phyloP scores from a whole-genome alignment of 2,888 invertebrate genomes.

The Euplagia quadripunctaria region DNA sequence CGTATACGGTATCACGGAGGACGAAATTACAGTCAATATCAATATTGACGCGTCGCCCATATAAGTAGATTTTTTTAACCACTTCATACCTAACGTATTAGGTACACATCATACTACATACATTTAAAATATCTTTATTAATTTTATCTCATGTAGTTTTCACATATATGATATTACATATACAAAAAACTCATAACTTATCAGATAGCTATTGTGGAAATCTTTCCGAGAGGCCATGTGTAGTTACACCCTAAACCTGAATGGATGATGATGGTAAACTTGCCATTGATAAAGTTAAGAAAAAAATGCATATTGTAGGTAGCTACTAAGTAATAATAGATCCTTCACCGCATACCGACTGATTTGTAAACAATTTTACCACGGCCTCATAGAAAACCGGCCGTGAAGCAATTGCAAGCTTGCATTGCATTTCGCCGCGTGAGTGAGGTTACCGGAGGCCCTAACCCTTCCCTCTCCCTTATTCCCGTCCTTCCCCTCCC shows the following conservation, averaged over 20 bases:
- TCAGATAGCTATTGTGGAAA: not conserved
- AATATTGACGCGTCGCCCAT: constrained; percentile 5
- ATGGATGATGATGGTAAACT: too few species aligned
- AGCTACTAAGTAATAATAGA: not conserved
- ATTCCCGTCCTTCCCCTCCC: too few species aligned
- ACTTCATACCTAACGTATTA: not conserved
- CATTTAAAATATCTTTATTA: not conserved
- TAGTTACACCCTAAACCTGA: not conserved
- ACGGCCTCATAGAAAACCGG: too few species aligned
- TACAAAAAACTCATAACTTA: too few species aligned
- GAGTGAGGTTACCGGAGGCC: too few species aligned
- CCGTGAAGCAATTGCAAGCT: too few species aligned
- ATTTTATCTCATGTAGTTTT: too few species aligned
- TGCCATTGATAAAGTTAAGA: not conserved
- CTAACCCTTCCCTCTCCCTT: too few species aligned
- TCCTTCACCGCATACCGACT: not conserved
- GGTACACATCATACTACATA: not conserved
- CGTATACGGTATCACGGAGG: not conserved
- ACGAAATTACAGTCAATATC: not conserved
- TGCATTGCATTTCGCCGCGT: too few species aligned
- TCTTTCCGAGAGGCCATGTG: not conserved
- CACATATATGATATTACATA: too few species aligned
- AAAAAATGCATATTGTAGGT: too few species aligned
- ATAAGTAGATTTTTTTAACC: not conserved
- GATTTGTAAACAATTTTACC: not conserved